Evolutionary conservation across 2,888 invertebrate genomes (phyloP), one percentile per base, ranked within the genome.

Genomic region (Pseudolycoriella hygida): DNA sequence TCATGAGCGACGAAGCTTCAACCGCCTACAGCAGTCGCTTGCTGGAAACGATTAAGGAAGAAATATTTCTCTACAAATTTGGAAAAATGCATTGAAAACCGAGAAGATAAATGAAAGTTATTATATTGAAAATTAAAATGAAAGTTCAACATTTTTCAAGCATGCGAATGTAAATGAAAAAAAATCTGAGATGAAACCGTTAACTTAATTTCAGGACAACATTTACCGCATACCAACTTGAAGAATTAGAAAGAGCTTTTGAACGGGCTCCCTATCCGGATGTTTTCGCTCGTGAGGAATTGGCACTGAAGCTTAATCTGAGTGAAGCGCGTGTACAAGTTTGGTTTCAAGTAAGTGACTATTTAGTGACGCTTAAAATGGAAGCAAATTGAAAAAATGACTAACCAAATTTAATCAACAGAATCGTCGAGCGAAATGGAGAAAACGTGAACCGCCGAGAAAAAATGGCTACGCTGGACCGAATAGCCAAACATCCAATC

Each of bases 241-340:
- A 93, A 60, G 90, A 93, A 57, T 64, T 94, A 56, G 94, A 94
- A 60, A 71, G 89, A 40, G 93, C 93, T 0, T 94, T 94, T 59
- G 90, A 94, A 60, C 73, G 92, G 31, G 94, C 93, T 0, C 94
- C 94, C 0, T 94, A 94, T 59, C 94, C 94, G 0, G 94, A 94
- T 62, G 92, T 94, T 1, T 93, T 93, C 58, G 93, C 93, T 2
- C 71, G 94, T 47, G 93, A 94, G 62, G 93, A 93, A 60, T 68
- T 94, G 47, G 94, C 94, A 43, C 71, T 90, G 39, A 88, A 92
- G 61, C 71, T 94, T 45, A 85, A 83, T 56, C 72, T 94, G 18
- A 89, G 88, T 55, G 94, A 94, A 54, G 76, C 76, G 0, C 64
- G 77, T 5, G 77, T 77, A 1, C 77, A 77, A 57, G 66, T 66